phyloP scores from a whole-genome alignment of 2,797 vertebrate species.

The Philypnodon macrostomus region DNA sequence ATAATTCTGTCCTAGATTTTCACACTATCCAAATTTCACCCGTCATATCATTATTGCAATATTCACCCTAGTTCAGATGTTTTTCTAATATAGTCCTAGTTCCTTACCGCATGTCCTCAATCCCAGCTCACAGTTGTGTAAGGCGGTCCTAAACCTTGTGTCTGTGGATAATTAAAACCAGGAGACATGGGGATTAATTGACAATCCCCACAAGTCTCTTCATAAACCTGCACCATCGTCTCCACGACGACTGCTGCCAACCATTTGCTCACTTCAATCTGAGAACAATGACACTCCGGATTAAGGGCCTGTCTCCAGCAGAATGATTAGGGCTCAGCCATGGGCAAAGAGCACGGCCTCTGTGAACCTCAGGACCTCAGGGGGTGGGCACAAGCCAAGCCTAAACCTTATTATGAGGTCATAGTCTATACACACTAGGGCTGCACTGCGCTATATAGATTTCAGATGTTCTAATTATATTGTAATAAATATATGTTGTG shows the following conservation, averaged over 20 bases:
- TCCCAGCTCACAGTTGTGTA: conserved; percentile 45
- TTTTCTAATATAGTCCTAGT: no score
- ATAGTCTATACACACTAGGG: conserved; percentile 2
- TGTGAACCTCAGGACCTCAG: conserved; percentile 41
- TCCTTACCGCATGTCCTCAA: no score
- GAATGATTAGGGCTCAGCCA: conserved; percentile 46
- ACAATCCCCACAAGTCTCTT: conserved; percentile 67
- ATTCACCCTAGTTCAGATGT: no score
- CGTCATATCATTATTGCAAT: neutral
- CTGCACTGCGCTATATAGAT: no score
- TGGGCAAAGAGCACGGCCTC: conserved; percentile 35
- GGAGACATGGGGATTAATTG: conserved; percentile 74
- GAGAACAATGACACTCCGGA: conserved; percentile 73
- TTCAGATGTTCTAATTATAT: no score
- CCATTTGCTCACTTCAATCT: conserved; percentile 69
- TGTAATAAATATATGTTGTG: no score
- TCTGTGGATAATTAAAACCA: conserved; percentile 70
- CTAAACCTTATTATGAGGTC: conserved; percentile 33
- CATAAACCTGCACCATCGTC: conserved; percentile 67
- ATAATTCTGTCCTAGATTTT: no score
- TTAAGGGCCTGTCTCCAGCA: conserved; percentile 60
- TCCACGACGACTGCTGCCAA: conserved; percentile 63
- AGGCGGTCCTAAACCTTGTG: conserved; percentile 55
- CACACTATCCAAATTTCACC: no score
- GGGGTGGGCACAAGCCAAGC: conserved; percentile 32